phyloP scores from a whole-genome alignment of 2,888 invertebrate genomes.

The Carterocephalus palaemon region DNA sequence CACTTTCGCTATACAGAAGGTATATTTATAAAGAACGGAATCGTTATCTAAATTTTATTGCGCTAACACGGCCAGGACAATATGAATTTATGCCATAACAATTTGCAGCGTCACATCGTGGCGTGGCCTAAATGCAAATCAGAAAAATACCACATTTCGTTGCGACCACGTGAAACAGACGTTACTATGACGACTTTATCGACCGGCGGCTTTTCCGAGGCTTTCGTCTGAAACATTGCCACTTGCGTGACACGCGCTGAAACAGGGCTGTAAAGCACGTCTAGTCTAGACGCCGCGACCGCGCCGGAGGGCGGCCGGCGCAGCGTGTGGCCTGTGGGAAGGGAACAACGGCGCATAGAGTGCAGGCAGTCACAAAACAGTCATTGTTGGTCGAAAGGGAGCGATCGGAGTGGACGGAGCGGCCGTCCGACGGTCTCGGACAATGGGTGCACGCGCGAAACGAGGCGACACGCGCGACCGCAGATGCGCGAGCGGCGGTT shows the following conservation, averaged over 20 bases:
- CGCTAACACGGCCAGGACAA: slow-evolving; percentile 29
- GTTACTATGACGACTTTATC: slow-evolving; percentile 72
- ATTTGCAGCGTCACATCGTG: slow-evolving; percentile 56
- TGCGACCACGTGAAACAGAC: slow-evolving; percentile 68
- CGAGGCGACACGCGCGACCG: slow-evolving; percentile 64
- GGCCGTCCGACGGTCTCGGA: slow-evolving; percentile 55
- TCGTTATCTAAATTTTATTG: slow-evolving; percentile 2
- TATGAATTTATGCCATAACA: slow-evolving; percentile 46
- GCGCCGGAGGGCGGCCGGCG: slow-evolving; percentile 33
- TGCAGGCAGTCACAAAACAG: slow-evolving; percentile 31
- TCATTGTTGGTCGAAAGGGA: slow-evolving; percentile 43
- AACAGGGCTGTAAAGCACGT: slow-evolving; percentile 57
- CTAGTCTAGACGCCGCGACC: slow-evolving; percentile 47
- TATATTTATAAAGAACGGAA: too few species aligned
- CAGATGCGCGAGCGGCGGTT: slow-evolving; percentile 63
- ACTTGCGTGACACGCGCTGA: slow-evolving; percentile 71
- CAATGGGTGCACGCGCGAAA: slow-evolving; percentile 70
- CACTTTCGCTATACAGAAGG: too few species aligned
- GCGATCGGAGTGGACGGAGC: slow-evolving; percentile 39
- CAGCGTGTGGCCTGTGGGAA: slow-evolving; percentile 2
- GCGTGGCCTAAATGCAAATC: slow-evolving; percentile 74
- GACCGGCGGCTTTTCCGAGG: slow-evolving; percentile 75
- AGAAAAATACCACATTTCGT: slow-evolving; percentile 59
- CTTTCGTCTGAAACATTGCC: slow-evolving; percentile 66
- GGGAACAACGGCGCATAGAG: slow-evolving; percentile 9